Base-by-base conservation (phyloP, 2,113 vertebrate species). In the Pseudorectes ferrugineus region DNA sequence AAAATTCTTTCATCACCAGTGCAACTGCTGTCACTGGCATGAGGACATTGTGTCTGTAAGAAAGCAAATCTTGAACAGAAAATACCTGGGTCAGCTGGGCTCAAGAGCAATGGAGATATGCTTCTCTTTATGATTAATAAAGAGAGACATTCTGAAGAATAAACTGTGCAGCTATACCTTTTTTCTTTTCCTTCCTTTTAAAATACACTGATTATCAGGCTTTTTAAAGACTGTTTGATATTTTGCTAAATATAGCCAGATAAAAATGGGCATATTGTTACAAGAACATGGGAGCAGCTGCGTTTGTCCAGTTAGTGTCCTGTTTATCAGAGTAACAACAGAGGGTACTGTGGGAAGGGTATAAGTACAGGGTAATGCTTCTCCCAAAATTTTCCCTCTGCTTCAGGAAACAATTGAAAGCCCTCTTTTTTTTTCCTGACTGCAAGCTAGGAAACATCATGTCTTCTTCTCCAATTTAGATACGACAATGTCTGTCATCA, bases 131-230 rank as follows among this genome's bases (percentile, higher is more conserved):
- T 58, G 22, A 23, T n/a, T 86, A 45, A 52, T 23, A 76, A 48
- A 59, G 15, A 43, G 51, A 52, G 14, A n/a, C 21, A 31, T 45
- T 83, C 66, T 72, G 63, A 91, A 83, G 79, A 70, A 45, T 55
- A 42, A 71, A 45, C 18, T 35, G 7, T 2, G 1, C 21, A 58
- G 33, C 23, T 51, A 9, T 54, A 75, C 5, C 0, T 25, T 24
- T 10, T 25, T 11, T 4, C 0, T 20, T 35, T 23, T 3, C 1
- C 1, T 16, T 49, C 46, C 7, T 14, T 78, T 78, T 49, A 35
- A 79, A 88, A 66, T 23, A 38, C 3, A 4, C 11, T 38, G 43
- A 24, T 68, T 83, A 40, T 71, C 7, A 36, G 35, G 19, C 9
- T 67, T 71, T 58, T 48, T 48, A 36, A 58, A 82, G 29, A 6